These are phyloP conservation scores for Sciurus carolinensis DNA, from an alignment of 2,797 vertebrate species.

Conservation along the genomic window DNA sequence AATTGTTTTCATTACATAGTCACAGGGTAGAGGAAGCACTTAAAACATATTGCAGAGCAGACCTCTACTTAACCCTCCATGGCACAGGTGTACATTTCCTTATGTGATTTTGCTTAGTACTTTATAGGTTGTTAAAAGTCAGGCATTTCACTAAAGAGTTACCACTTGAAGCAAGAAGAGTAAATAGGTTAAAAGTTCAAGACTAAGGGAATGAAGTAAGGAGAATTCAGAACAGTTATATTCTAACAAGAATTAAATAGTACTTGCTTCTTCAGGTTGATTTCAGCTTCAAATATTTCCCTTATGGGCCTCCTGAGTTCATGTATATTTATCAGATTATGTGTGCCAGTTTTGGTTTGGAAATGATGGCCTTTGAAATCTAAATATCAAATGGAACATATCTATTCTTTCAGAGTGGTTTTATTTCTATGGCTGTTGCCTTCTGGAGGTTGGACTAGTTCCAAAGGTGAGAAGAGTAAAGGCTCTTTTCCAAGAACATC, in stretches of 20 bases:
- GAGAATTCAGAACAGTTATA: neutral
- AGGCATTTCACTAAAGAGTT: slow-evolving; percentile 29
- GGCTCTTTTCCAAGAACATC: slow-evolving; percentile 57
- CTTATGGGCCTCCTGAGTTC: neutral
- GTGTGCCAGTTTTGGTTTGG: slow-evolving; percentile 37
- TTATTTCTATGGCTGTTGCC: neutral
- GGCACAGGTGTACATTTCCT: neutral
- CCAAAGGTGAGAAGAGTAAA: slow-evolving; percentile 62
- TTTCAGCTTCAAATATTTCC: slow-evolving; percentile 44
- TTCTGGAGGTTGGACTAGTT: slow-evolving; percentile 57
- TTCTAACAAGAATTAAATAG: neutral
- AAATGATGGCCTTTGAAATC: slow-evolving; percentile 21
- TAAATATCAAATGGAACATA: slow-evolving; percentile 31
- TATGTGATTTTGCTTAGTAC: neutral
- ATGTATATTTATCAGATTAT: slow-evolving; percentile 52
- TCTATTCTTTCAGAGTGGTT: slow-evolving; percentile 54
- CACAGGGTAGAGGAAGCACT: neutral
- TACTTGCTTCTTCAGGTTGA: neutral
- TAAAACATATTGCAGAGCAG: slow-evolving; percentile 31
- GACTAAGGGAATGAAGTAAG: slow-evolving; percentile 11
- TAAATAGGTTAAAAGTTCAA: slow-evolving; percentile 66
- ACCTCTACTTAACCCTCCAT: neutral
- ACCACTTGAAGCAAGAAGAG: slow-evolving; percentile 13
- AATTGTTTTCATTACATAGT: slow-evolving; percentile 12
- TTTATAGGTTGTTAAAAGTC: slow-evolving; percentile 51